These are phyloP conservation scores for Coreius guichenoti DNA, from an alignment of 2,797 vertebrate genomes.

Conservation along the genomic window DNA sequence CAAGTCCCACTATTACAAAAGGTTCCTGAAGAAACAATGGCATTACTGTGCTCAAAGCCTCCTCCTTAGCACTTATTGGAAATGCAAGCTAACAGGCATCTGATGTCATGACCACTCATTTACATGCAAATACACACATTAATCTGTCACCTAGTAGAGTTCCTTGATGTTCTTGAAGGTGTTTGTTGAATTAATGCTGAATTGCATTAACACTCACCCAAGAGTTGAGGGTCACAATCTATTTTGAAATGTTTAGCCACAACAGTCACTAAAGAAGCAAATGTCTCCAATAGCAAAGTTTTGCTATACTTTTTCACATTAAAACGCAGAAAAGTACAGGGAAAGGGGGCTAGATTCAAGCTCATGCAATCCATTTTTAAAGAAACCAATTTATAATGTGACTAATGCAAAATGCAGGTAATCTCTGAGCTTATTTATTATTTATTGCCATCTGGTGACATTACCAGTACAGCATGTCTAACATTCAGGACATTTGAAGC, in stretches of 20 bases:
- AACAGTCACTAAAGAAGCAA: not conserved
- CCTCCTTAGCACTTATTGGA: not conserved
- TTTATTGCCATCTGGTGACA: conserved; percentile 24
- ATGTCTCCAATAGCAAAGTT: not conserved
- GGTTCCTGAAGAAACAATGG: not conserved
- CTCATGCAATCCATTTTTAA: not conserved
- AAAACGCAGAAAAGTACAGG: not conserved
- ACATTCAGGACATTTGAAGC: not conserved
- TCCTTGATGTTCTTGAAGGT: not conserved
- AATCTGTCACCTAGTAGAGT: not conserved
- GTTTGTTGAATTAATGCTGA: not conserved
- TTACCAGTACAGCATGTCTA: conserved; percentile 11
- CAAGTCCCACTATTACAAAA: not conserved
- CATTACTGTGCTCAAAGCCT: not conserved
- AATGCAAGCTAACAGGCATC: not conserved
- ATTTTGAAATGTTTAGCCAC: not conserved
- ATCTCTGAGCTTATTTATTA: conserved; percentile 5
- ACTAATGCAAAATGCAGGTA: not conserved
- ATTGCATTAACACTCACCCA: not conserved
- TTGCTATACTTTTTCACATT: not conserved
- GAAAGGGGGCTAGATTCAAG: not conserved
- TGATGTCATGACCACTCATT: not conserved
- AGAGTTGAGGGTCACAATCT: not conserved
- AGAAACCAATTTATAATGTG: not conserved
- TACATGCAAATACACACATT: not conserved